Conservation (phyloP, 2,113 vertebrate genomes). For the Tamias sibiricus region DNA sequence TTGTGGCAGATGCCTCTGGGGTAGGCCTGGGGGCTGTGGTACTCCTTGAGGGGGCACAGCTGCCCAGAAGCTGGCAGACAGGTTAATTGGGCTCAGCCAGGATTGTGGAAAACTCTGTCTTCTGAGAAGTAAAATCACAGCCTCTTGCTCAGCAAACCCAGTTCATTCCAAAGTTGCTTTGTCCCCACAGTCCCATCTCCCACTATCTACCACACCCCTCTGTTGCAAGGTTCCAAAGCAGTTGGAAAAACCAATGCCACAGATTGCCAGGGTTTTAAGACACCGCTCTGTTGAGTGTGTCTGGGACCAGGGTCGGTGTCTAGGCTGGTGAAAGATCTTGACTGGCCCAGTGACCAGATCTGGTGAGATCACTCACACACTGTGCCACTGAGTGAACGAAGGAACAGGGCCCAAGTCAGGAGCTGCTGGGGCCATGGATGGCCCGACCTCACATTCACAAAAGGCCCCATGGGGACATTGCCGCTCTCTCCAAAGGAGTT, state of each 20-base stretch:
- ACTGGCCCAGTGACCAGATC: not conserved
- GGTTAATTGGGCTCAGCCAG: not conserved
- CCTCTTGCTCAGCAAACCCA: not conserved
- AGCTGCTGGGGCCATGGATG: not conserved
- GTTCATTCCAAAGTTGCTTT: not conserved
- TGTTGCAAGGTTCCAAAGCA: not conserved
- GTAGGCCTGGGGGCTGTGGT: not conserved
- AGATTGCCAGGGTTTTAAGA: not conserved
- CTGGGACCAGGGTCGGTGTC: not conserved
- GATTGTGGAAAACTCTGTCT: not conserved
- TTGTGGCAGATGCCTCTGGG: not conserved
- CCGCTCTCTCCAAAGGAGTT: not conserved
- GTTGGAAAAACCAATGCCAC: not conserved
- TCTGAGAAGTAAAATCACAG: not conserved
- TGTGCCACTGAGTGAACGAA: rapidly evolving
- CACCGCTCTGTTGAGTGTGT: not conserved
- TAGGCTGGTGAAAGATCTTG: not conserved
- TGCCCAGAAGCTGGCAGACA: not conserved
- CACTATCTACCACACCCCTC: not conserved
- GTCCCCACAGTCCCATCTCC: not conserved
- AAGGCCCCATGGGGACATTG: not conserved
- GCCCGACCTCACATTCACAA: not conserved
- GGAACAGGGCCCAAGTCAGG: not conserved
- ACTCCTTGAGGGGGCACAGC: not conserved
- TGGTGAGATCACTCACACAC: not conserved